Evolutionary conservation across 1,140 invertebrate species (phyloP).

Genomic region (Limonius californicus): DNA sequence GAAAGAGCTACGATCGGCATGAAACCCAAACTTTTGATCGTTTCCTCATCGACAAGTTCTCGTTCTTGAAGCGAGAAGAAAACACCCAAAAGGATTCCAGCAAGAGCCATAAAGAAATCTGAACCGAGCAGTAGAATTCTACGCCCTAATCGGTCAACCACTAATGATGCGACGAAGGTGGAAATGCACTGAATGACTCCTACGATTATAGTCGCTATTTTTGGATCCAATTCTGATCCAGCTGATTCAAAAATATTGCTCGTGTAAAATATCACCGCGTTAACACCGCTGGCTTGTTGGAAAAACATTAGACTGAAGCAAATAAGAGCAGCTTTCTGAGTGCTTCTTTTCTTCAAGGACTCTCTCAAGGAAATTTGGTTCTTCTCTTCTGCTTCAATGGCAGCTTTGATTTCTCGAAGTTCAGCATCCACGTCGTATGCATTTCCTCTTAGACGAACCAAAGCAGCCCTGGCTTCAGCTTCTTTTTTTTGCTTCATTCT

Average conservation of each 20-base stretch:
- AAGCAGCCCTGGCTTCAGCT: conserved; percentile 59
- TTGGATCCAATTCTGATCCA: conserved; percentile 60
- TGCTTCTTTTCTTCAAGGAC: conserved; percentile 50
- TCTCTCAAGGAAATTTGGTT: conserved; percentile 44
- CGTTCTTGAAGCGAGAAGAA: conserved; percentile 52
- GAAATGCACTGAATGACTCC: conserved; percentile 74
- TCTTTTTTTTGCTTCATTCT: conserved; percentile 55
- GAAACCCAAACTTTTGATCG: conserved; percentile 47
- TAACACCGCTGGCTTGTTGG: conserved; percentile 74
- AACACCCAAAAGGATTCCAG: conserved; percentile 60
- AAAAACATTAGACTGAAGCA: conserved; percentile 75
- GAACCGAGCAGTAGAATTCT: conserved; percentile 68
- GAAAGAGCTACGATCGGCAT: conserved; percentile 69
- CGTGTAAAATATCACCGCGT: conserved; percentile 82
- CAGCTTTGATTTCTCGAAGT: conserved; percentile 49
- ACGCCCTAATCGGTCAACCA: conserved; percentile 74
- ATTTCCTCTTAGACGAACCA: conserved; percentile 65
- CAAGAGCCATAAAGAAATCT: conserved; percentile 59
- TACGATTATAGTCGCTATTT: conserved; percentile 68
- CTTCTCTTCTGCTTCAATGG: conserved; percentile 50
- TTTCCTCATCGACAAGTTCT: conserved; percentile 48
- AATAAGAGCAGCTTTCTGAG: conserved; percentile 61
- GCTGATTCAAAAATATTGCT: conserved; percentile 67
- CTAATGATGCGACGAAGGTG: conserved; percentile 61
- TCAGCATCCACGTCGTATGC: conserved; percentile 61